phyloP scores from a whole-genome alignment of 2,113 vertebrate species.

The Perca fluviatilis region DNA sequence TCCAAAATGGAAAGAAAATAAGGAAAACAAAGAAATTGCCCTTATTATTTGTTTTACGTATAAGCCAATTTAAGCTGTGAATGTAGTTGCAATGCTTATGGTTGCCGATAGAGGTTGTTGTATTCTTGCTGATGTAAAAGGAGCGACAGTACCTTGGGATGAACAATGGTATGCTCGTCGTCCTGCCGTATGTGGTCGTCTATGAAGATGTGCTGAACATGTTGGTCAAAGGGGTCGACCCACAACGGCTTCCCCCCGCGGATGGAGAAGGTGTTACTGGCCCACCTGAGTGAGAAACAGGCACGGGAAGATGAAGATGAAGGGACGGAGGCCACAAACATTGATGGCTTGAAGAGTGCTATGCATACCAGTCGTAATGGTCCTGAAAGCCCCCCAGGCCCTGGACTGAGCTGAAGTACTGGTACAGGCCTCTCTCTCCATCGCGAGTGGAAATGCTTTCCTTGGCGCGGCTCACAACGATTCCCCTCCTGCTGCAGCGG shows the following conservation, averaged over 20 bases:
- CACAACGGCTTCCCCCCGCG: conserved; percentile 91
- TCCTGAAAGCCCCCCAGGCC: conserved; percentile 92
- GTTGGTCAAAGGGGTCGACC: conserved; percentile 89
- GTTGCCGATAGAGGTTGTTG: background rate
- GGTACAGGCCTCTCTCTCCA: conserved; percentile 84
- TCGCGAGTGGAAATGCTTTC: conserved; percentile 73
- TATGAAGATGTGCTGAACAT: conserved; percentile 91
- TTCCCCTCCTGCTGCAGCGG: conserved; percentile 84
- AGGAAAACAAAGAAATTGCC: background rate
- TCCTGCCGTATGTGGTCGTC: conserved; percentile 92
- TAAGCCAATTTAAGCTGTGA: background rate
- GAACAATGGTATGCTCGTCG: conserved; percentile 87
- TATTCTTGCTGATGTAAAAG: background rate
- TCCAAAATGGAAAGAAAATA: background rate
- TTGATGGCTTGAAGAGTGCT: background rate
- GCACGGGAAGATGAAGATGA: background rate
- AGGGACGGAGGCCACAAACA: background rate
- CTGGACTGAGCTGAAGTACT: conserved; percentile 85
- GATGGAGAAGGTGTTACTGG: conserved; percentile 83
- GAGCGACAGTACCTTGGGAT: conserved; percentile 84
- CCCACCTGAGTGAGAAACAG: conserved; percentile 85
- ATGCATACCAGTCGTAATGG: conserved; percentile 89
- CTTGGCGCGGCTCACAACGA: conserved; percentile 80
- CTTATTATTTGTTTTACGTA: background rate
- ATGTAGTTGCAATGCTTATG: background rate